Evolutionary conservation across 2,888 invertebrate genomes (phyloP).

Genomic region (Heliothis peltigera): DNA sequence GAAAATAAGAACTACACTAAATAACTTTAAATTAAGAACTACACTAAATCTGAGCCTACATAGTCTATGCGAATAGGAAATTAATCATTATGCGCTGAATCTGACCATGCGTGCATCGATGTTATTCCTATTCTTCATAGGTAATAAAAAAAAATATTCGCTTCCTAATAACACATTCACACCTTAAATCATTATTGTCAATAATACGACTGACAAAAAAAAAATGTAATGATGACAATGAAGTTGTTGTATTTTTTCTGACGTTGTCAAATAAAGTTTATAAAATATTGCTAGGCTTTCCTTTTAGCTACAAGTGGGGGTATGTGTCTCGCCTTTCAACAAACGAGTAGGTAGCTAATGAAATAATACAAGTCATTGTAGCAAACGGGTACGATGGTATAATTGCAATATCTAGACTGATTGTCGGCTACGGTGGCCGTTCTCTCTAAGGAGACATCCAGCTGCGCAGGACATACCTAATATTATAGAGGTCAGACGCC

Average conservation of each 20-base stretch:
- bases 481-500: too few relatives aligned
- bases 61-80: slow-evolving; percentile 77
- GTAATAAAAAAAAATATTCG: too few relatives aligned
- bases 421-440: too few relatives aligned
- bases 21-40: too few relatives aligned
- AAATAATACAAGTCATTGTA: too few relatives aligned
- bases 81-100: slow-evolving; percentile 66
- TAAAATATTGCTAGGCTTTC: too few relatives aligned
- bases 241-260: neutral
- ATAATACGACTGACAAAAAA: slow-evolving; percentile 6
- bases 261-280: neutral
- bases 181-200: slow-evolving; percentile 35
- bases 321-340: neutral
- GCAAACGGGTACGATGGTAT: too few relatives aligned
- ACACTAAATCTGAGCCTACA: slow-evolving; percentile 45
- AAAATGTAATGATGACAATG: neutral
- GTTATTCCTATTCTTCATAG: slow-evolving; percentile 68
- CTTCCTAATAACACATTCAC: slow-evolving; percentile 64
- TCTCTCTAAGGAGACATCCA: too few relatives aligned
- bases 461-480: too few relatives aligned
- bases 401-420: too few relatives aligned
- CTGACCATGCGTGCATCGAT: slow-evolving; percentile 68
- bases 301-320: neutral
- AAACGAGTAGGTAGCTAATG: neutral
- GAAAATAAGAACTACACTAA: neutral